These are phyloP conservation scores for Tenthredo scrophulariae DNA, from an alignment of 2,888 invertebrate genomes.

Conservation along the genomic window DNA sequence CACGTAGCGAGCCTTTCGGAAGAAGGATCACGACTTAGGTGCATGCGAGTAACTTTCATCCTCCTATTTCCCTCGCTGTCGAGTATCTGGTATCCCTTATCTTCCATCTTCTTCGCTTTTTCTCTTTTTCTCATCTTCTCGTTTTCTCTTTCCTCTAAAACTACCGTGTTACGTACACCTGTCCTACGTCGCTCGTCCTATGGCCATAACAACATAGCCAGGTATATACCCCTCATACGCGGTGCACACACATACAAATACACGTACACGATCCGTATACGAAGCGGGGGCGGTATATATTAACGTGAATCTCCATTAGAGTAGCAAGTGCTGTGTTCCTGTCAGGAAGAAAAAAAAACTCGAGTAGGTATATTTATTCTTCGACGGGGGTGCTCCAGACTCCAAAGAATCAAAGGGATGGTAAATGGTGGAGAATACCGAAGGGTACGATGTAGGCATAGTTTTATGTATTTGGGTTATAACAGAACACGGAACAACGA, in stretches of 20 bases:
- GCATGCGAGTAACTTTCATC: conserved; percentile 33
- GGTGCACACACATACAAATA: not conserved
- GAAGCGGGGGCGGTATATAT: conserved; percentile 44
- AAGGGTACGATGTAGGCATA: not conserved
- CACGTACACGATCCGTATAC: not conserved
- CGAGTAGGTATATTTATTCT: conserved; percentile 25
- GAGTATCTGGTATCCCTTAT: not conserved
- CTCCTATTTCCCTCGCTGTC: not conserved
- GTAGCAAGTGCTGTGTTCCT: conserved; percentile 44
- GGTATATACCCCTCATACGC: not conserved
- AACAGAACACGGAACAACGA: conserved; percentile 4
- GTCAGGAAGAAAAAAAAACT: conserved; percentile 38
- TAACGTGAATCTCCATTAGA: conserved; percentile 57
- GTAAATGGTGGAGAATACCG: not conserved
- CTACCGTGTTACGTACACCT: conserved; percentile 72
- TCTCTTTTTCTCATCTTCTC: not conserved
- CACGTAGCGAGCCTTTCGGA: conserved; percentile 53
- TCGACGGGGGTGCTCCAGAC: not conserved
- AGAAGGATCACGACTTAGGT: not conserved
- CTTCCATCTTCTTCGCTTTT: not conserved
- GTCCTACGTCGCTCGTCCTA: conserved; percentile 58
- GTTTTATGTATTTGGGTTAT: not conserved
- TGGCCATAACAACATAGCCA: not conserved
- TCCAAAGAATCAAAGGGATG: not conserved
- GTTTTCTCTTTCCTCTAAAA: conserved; percentile 47